Percentiles rank a stretch among this genome's conserved stretches.
Evolutionary conservation across 1,140 invertebrate species (phyloP).

Genomic region (Pantala flavescens): DNA sequence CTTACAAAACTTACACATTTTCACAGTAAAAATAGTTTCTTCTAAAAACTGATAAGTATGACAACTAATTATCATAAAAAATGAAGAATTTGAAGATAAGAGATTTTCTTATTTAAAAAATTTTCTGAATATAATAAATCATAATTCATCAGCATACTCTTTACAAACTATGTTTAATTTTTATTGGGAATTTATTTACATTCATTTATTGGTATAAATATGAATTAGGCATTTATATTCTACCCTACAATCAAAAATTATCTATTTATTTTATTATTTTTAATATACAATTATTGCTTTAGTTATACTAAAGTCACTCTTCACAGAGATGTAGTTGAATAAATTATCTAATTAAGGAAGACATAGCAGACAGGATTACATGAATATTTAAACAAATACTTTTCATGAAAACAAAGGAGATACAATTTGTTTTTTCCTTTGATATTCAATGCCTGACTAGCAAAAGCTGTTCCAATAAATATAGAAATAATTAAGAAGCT

Average conservation of each 20-base stretch:
- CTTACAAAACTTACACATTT: not conserved
- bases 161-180: no score
- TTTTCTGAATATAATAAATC: no score
- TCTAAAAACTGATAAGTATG: not conserved
- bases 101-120: not conserved
- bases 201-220: not conserved
- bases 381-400: not conserved
- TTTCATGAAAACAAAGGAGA: not conserved
- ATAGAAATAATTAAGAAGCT: not conserved
- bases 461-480: not conserved
- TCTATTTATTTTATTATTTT: not conserved
- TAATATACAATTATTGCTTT: constrained; percentile 1
- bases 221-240: not conserved
- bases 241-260: not conserved
- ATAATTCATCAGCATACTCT: no score
- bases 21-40: not conserved
- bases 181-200: not conserved
- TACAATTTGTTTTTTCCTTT: not conserved
- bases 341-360: not conserved
- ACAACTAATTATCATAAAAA: not conserved
- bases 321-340: not conserved
- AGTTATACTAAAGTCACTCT: not conserved
- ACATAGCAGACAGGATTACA: not conserved
- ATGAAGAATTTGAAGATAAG: not conserved
- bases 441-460: not conserved